Evolutionary conservation across 1,140 invertebrate genomes (phyloP).

Genomic region (Elymnias hypermnestra): DNA sequence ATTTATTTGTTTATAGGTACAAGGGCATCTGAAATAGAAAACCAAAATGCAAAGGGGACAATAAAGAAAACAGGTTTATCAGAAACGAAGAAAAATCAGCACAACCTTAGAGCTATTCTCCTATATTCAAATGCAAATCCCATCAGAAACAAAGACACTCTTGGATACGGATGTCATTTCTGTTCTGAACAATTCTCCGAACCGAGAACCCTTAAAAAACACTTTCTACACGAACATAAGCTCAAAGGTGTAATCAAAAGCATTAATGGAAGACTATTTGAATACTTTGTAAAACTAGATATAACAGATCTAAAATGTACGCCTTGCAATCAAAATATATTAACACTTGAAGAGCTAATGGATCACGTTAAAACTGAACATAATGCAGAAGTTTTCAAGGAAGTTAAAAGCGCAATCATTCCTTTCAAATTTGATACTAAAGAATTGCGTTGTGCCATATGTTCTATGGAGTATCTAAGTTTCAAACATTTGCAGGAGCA

Average conservation of each 20-base stretch:
- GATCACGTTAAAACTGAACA: conserved; percentile 38
- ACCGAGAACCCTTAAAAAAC: conserved; percentile 42
- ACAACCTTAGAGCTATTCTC: conserved; percentile 40
- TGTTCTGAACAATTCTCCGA: conserved; percentile 38
- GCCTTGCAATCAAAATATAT: conserved; percentile 29
- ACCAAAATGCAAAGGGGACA: no score
- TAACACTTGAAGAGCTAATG: conserved; percentile 35
- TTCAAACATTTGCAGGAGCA: conserved; percentile 61
- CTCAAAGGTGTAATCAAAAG: conserved; percentile 36
- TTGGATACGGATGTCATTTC: conserved; percentile 48
- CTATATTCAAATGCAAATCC: conserved; percentile 48
- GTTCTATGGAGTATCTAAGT: conserved; percentile 46
- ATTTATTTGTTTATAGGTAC: no score
- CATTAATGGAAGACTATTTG: conserved; percentile 28
- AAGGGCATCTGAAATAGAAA: no score
- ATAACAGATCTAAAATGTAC: conserved; percentile 43
- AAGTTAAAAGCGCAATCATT: conserved; percentile 37
- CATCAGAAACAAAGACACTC: conserved; percentile 42
- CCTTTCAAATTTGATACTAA: conserved; percentile 52
- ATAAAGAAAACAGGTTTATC: conserved; percentile 23
- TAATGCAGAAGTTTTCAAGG: conserved; percentile 30
- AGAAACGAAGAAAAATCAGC: conserved; percentile 35
- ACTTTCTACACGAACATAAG: conserved; percentile 45
- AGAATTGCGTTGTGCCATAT: conserved; percentile 50
- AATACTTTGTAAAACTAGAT: conserved; percentile 50